A percentile compares a stretch with the other conserved stretches of the same genome.
Evolutionary conservation across 1,140 invertebrate genomes (phyloP).

Genomic region (Homalodisca vitripennis): DNA sequence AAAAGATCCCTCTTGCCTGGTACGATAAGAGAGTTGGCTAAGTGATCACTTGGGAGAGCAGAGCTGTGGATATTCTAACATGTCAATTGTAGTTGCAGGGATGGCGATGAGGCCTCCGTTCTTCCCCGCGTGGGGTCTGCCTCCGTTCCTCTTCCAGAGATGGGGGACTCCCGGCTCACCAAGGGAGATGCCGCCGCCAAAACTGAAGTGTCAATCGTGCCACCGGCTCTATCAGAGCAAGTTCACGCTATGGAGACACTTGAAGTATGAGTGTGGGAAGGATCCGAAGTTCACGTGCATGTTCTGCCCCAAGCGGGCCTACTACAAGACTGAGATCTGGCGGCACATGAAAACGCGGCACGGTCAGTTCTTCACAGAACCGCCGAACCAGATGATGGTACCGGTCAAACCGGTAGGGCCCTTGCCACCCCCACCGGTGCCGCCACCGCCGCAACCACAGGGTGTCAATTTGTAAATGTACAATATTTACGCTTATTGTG

Average conservation of each 20-base stretch:
- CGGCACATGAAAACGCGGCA: conserved; percentile 32
- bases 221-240: conserved; percentile 24
- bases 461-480: too few relatives aligned
- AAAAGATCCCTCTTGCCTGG: too few relatives aligned
- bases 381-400: background rate
- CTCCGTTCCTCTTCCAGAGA: conserved; percentile 1
- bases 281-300: conserved; percentile 29
- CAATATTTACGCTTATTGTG: too few relatives aligned
- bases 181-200: background rate
- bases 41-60: too few relatives aligned
- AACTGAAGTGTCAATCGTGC: conserved; percentile 21
- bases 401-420: background rate
- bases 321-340: conserved; percentile 33
- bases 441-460: too few relatives aligned
- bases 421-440: background rate
- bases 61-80: background rate
- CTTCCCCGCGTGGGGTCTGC: conserved; percentile 5
- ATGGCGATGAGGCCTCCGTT: conserved; percentile 1
- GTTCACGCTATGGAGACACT: conserved; percentile 30
- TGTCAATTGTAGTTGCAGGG: background rate
- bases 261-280: conserved; percentile 32
- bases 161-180: background rate
- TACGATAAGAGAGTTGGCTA: too few relatives aligned
- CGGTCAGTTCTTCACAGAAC: conserved; percentile 10
- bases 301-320: conserved; percentile 31